Base-by-base conservation (phyloP, 2,113 vertebrate genomes). In the Rhipidura dahli region DNA sequence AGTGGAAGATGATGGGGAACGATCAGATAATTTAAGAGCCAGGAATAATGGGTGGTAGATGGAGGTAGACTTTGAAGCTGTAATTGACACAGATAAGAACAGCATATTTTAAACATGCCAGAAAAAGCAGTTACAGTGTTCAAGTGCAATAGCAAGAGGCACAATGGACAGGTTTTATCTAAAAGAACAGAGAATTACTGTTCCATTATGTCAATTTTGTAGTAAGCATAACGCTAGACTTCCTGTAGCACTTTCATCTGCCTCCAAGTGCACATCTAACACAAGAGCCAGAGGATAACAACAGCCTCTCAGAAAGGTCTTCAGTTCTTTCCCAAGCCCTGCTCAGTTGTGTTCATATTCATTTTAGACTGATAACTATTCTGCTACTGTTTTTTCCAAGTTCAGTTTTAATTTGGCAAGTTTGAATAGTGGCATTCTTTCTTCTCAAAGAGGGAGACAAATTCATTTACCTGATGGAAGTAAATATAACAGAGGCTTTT, bases 191-290 rank as follows among this genome's bases (percentile, higher is more conserved):
- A 63, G 81, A 90, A 95, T 94, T 90, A 95, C 79, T 75, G 68
- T 77, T 90, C 83, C 95, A 94, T 95, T 88, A 94, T 89, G 83
- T 51, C 96, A 92, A 88, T 85, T 93, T 83, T 88, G 93, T 56
- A 76, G 93, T 73, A 73, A 95, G 68, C 56, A 19, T 16, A 73
- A 66, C 0, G 1, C 22, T 59, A 15, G 33, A 77, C 71, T 83
- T 94, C 84, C 93, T 82, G 83, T 59, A 79, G 79, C 59, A 69
- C 92, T 92, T 94, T 95, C 51, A 96, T 90, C 85, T 77, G 59
- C 50, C 66, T 96, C 83, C 93, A 91, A 90, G 54, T 26, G 47
- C 27, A 17, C 0, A 2, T 37, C 54, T 80, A 54, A 61, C 6
- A 45, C 39, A 54, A 59, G 54, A 95, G 65, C 30, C 50, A 81